Evolutionary conservation across 2,797 vertebrate genomes (phyloP), one percentile per base, ranked within the genome.

Genomic region (Neostethus bicornis): DNA sequence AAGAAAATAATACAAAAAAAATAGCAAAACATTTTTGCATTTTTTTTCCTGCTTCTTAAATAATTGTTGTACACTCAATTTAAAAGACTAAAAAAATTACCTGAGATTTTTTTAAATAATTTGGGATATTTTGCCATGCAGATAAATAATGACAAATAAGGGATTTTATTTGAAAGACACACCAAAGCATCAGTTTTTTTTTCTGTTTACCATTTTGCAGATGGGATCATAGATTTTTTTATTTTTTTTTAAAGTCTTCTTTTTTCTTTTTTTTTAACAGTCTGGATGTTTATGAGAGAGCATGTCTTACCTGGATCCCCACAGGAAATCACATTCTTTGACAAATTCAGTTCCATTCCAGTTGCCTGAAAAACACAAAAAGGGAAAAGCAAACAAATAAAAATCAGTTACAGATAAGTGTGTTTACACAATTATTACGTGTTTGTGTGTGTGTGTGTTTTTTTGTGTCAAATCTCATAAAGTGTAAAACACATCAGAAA

Each of bases 291-390:
- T 17, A 29, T 20, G 1, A 48, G 13, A 43, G 8, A 34, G n/a
- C 3, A 23, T 10, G n/a, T 54, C 77, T 13, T 86, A 90, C 89
- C 89, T 82, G 85, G 50, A 55, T 85, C 83, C 41, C 55, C 75
- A 43, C 80, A 90, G 54, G 90, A 90, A 69, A 85, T 85, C 20
- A 70, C 71, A 73, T 79, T 86, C 83, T 89, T 92, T 38, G 87
- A 92, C 80, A 92, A 56, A 84, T 86, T 90, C 62, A 87, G 81
- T 88, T 94, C 90, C 89, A 91, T 92, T 80, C 74, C 84, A 85
- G 84, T 70, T 80, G 45, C 81, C 90, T 91, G 84, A 32, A 81
- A 83, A 71, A 65, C 34, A 83, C 2, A 63, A 53, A 8, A 66
- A n/a, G n/a, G 45, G 14, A 58, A 37, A 32, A 45, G 11, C 61